Base-by-base conservation (phyloP, 1,140 invertebrate species). In the Solen grandis region DNA sequence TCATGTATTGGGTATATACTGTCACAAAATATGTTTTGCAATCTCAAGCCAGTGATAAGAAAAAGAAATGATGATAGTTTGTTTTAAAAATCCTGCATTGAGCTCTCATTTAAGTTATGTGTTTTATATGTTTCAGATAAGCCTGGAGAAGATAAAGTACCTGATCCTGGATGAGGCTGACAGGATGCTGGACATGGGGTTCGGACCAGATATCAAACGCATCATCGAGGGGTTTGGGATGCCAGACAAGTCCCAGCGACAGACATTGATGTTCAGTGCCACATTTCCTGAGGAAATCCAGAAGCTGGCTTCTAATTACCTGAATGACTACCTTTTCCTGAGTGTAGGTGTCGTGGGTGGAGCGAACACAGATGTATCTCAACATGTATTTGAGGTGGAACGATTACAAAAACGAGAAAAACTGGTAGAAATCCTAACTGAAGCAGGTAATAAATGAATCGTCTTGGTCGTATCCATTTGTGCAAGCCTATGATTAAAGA, bases 131-230 rank as follows among this genome's bases (percentile, higher is more conserved):
- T 84, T 83, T 1, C 72, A 91, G 90, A 83, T 91, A 1, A 86
- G 93, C 0, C 95, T 98, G 55, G 92, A 94, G 0, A 94, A 95
- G 8, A 89, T 97, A 0, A 94, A 95, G 5, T 98, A 95, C 88
- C 93, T 99, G 0, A 96, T 99, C 0, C 92, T 99, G 2, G 98
- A 99, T 91, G 98, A 99, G 93, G 98, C 98, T 3, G 98, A 99
- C 92, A 93, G 97, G n/a, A 99, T 99, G 97, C 91, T 99, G 29
- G 97, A 99, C 85, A 96, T 92, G 91, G 92, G 97, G 10, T 99
- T 99, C 88, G 93, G 95, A 81, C 94, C 94, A 0, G 94, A 94
- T 38, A 95, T 98, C 41, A 94, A 96, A 50, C 95, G 94, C 82
- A 94, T 98, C 52, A 94, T 98, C 84, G 93, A 94, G 10, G 95